These are phyloP conservation scores for Cephus rjabovi DNA, from an alignment of 2,888 invertebrate species.

Conservation along the genomic window DNA sequence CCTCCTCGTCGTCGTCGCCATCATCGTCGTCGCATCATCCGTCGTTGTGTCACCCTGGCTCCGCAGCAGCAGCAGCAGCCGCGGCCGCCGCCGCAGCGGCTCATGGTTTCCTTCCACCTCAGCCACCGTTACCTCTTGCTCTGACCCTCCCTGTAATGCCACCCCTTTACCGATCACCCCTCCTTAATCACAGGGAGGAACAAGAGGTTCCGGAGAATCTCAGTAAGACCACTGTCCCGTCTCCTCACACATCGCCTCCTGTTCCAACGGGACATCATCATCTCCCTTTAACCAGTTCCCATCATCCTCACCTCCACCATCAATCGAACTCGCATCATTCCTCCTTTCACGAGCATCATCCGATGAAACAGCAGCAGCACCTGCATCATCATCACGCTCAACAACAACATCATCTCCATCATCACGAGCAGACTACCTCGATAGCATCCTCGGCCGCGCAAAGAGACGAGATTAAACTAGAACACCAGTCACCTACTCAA, in stretches of 20 bases:
- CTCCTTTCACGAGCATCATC: slow-evolving; percentile 50
- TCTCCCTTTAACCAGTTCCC: background rate
- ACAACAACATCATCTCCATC: slow-evolving; percentile 21
- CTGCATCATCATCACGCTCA: slow-evolving; percentile 16
- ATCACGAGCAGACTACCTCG: slow-evolving; percentile 32
- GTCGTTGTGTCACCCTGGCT: slow-evolving; percentile 36
- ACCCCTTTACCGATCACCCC: slow-evolving; percentile 75
- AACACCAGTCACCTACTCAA: slow-evolving; percentile 42
- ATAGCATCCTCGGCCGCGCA: slow-evolving; percentile 41
- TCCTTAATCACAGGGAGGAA: slow-evolving; percentile 74
- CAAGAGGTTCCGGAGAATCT: slow-evolving; percentile 83
- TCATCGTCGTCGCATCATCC: slow-evolving; percentile 69
- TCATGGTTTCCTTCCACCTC: slow-evolving; percentile 73
- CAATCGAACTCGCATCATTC: slow-evolving; percentile 59
- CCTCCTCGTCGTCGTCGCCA: slow-evolving; percentile 72
- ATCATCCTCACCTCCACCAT: background rate
- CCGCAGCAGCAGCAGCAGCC: slow-evolving; percentile 39
- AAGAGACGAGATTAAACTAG: slow-evolving; percentile 49
- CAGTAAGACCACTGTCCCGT: slow-evolving; percentile 70
- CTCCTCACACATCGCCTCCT: slow-evolving; percentile 47
- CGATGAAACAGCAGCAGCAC: slow-evolving; percentile 26
- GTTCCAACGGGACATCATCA: slow-evolving; percentile 46
- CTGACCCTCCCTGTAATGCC: slow-evolving; percentile 67
- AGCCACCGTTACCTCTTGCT: slow-evolving; percentile 70
- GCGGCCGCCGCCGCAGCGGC: slow-evolving; percentile 47